Evolutionary conservation across 35 echinoderm and acorn worm genomes (phyloP).

Genomic region (Patiria miniata): DNA sequence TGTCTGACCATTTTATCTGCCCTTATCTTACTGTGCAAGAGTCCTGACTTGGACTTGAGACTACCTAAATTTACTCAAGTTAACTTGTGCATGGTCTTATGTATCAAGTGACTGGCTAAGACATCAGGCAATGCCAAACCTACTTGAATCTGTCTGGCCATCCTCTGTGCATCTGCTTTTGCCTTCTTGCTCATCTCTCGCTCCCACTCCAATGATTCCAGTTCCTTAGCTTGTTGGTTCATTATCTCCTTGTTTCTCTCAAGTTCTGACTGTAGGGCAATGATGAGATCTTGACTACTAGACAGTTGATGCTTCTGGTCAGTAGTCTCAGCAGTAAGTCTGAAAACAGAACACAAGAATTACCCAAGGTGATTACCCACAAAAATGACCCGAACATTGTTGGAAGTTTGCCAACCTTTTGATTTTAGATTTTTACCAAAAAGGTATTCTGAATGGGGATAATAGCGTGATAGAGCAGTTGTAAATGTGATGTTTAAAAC

Average conservation of each 20-base stretch:
- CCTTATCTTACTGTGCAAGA: no score
- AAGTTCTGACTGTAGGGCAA: not conserved
- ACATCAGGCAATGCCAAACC: not conserved
- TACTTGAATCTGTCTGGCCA: not conserved
- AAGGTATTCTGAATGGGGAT: no score
- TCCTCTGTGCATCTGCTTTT: not conserved
- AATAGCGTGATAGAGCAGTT: no score
- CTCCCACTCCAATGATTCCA: slow-evolving; percentile 20
- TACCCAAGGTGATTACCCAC: not conserved
- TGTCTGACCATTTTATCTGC: no score
- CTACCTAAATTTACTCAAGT: no score
- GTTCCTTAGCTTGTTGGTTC: slow-evolving; percentile 6
- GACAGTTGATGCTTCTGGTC: not conserved
- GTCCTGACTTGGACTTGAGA: no score
- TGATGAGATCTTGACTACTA: not conserved
- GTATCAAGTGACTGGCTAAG: no score
- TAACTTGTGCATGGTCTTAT: no score
- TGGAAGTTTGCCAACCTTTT: no score
- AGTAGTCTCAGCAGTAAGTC: not conserved
- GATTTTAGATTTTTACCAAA: no score
- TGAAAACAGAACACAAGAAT: not conserved
- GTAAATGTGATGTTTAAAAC: no score
- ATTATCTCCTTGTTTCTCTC: slow-evolving; percentile 15
- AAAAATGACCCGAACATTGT: not conserved
- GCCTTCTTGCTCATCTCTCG: slow-evolving; percentile 23